Evolutionary conservation across 2,797 vertebrate species (phyloP), one percentile per base, ranked within the genome.

Genomic region (Catamblyrhynchus diadema): DNA sequence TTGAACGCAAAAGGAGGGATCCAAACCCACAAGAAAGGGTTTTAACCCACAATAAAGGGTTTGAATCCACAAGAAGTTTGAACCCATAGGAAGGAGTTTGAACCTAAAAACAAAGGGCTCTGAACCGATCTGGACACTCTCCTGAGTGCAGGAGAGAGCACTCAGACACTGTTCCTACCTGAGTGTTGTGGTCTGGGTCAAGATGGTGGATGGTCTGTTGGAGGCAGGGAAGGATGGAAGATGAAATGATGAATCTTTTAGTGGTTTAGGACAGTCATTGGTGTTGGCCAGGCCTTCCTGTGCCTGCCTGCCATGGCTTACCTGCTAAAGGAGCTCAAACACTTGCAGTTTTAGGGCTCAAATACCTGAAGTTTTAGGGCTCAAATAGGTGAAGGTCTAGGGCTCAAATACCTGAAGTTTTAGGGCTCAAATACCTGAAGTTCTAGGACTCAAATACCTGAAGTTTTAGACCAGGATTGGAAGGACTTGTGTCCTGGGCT

Each of bases 141-240:
- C 14, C 12, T 74, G n/a, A 11, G 17, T 72, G 45, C 21, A 78
- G 60, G 8, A 88, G 16, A 39, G 25, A 47, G 17, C 32, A 48
- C 45, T n/a, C 9, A 45, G 54, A 10, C 27, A 12, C 18, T 19
- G 6, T 30, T 77, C 17, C 33, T 64, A 11, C 16, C 10, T 62
- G 44, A 28, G 5, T 65, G 24, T 24, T 69, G 59, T 59, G 19
- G 10, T 44, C 28, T 87, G 28, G n/a, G 25, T 32, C 37, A 67
- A 7, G 10, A 3, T 1, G 0, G 42, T 41, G 27, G 19, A 23
- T 61, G 64, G 20, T 37, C 16, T 59, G 1, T 39, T 77, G 64
- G 33, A 85, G 25, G 14, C 28, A 57, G 10, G 14, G 32, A 13
- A 53, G 30, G 33, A 16, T 90, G 28, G 48, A 86, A 37, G 22